These are phyloP conservation scores for Lasioglossum villosulum DNA, from an alignment of 2,888 invertebrate species.

Conservation along the genomic window DNA sequence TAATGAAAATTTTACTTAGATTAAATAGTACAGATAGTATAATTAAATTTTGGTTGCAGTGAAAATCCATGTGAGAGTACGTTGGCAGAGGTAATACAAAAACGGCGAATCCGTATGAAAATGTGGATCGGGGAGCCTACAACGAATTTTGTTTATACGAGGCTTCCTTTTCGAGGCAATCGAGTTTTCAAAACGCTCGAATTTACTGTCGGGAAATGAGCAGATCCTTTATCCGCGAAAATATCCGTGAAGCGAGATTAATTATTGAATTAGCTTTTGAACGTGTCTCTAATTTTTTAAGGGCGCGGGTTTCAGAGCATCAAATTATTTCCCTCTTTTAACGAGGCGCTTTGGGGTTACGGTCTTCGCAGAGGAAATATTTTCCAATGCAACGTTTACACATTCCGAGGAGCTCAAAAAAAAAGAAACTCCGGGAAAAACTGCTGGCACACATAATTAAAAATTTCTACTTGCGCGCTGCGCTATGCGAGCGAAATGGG, in stretches of 20 bases:
- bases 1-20: background rate
- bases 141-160: background rate
- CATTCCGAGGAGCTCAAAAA: background rate
- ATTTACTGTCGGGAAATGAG: background rate
- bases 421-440: background rate
- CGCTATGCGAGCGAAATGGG: background rate
- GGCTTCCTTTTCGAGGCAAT: background rate
- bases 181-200: background rate
- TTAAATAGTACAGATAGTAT: too few species aligned
- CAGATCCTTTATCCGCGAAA: background rate
- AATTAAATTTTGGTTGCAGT: background rate
- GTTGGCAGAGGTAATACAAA: background rate
- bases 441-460: background rate
- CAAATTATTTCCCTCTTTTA: slow-evolving; percentile 16
- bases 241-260: background rate
- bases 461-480: slow-evolving; percentile 15
- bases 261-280: slow-evolving; percentile 2
- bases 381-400: slow-evolving; percentile 11
- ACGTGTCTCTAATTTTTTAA: background rate
- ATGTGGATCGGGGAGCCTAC: background rate
- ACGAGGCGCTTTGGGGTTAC: slow-evolving; percentile 4
- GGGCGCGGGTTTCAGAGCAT: background rate
- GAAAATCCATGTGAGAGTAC: too few species aligned
- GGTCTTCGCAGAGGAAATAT: slow-evolving; percentile 16
- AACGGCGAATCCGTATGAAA: background rate